Conservation (phyloP, 1,140 invertebrate genomes). For the Gryon sp. region DNA sequence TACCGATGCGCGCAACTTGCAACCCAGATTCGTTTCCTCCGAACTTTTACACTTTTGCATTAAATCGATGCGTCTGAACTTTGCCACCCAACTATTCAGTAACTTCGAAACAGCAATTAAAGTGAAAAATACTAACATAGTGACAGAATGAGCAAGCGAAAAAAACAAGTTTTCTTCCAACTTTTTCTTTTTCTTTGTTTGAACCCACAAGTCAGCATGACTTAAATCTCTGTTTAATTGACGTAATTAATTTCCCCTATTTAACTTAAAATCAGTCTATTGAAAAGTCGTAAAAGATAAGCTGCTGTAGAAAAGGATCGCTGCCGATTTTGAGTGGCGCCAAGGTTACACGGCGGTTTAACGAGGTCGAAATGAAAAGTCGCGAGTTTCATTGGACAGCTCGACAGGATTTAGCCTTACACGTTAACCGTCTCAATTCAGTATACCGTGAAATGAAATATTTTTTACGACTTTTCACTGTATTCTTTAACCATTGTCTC, state of each 20-base stretch:
- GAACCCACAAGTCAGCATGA: too few species aligned
- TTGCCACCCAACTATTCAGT: too few species aligned
- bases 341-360: constrained; percentile 61
- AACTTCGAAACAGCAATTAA: too few species aligned
- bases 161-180: too few species aligned
- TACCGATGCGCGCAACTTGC: constrained; percentile 65
- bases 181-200: too few species aligned
- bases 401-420: constrained; percentile 16
- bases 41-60: constrained; percentile 47
- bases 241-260: too few species aligned
- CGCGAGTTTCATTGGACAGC: constrained; percentile 38
- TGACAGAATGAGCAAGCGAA: too few species aligned
- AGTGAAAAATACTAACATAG: too few species aligned
- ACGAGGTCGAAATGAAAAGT: constrained; percentile 60
- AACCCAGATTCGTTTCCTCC: constrained; percentile 74
- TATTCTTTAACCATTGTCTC: not conserved
- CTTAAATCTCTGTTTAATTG: too few species aligned
- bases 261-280: too few species aligned
- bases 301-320: constrained; percentile 2
- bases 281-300: too few species aligned
- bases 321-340: constrained; percentile 48
- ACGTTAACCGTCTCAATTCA: constrained; percentile 12
- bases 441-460: constrained; percentile 37
- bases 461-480: constrained; percentile 38
- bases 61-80: constrained; percentile 27